These are phyloP conservation scores for Matsumyia berberina DNA, from an alignment of 2,888 invertebrate genomes.

Conservation along the genomic window DNA sequence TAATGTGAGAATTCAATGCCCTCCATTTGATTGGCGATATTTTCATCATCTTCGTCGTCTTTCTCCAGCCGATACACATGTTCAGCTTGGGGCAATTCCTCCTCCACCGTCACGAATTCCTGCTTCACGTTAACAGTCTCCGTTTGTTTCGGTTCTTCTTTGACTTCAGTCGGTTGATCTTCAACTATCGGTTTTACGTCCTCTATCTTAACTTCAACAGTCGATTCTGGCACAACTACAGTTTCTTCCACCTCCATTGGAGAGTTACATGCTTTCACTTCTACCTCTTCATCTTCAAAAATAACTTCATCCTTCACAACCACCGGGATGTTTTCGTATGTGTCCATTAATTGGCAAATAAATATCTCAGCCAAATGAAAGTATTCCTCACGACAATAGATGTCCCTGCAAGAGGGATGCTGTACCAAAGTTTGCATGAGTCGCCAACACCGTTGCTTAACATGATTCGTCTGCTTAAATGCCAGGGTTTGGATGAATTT, in stretches of 20 bases:
- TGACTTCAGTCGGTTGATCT: constrained; percentile 44
- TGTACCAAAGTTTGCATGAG: constrained; percentile 81
- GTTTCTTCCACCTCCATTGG: constrained; percentile 48
- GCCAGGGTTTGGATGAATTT: constrained; percentile 83
- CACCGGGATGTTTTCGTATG: constrained; percentile 81
- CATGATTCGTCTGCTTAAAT: constrained; percentile 81
- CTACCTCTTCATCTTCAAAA: constrained; percentile 43
- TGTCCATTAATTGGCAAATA: constrained; percentile 82
- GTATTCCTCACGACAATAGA: constrained; percentile 81
- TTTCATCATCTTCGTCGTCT: constrained; percentile 78
- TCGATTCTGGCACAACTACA: constrained; percentile 17
- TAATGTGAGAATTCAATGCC: constrained; percentile 79
- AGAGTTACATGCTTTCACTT: constrained; percentile 35
- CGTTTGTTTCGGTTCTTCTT: constrained; percentile 5
- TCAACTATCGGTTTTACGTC: constrained; percentile 60
- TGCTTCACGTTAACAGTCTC: constrained; percentile 17
- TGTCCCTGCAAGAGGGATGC: constrained; percentile 81
- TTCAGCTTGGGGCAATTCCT: constrained; percentile 73
- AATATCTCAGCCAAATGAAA: constrained; percentile 83
- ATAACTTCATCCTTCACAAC: constrained; percentile 47
- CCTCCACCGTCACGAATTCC: constrained; percentile 44
- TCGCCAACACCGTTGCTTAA: constrained; percentile 82
- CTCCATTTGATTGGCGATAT: constrained; percentile 70
- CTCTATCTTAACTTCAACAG: constrained; percentile 60
- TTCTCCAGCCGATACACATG: constrained; percentile 80